phyloP scores from a whole-genome alignment of 2,797 vertebrate genomes.

The Otolemur crassicaudatus region DNA sequence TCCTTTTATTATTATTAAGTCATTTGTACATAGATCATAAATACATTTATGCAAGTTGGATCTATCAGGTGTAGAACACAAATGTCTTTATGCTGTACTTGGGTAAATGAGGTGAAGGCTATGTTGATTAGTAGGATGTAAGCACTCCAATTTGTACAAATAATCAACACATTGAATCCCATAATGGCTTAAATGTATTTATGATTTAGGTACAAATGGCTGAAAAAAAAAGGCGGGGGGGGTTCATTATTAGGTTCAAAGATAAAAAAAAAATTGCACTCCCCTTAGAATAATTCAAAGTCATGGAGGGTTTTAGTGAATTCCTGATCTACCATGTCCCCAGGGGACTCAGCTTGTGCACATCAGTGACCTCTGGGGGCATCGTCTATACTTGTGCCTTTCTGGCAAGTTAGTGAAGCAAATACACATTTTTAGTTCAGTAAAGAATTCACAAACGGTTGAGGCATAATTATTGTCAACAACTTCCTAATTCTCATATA shows the following conservation, averaged over 20 bases:
- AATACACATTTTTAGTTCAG: slow-evolving; percentile 50
- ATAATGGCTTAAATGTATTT: too few species aligned
- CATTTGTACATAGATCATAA: too few species aligned
- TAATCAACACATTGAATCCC: too few species aligned
- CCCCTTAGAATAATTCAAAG: slow-evolving; percentile 18
- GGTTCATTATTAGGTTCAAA: neutral
- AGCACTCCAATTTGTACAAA: too few species aligned
- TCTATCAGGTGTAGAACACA: too few species aligned
- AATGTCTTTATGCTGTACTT: too few species aligned
- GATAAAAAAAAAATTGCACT: neutral
- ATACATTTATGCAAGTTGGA: too few species aligned
- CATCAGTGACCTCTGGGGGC: neutral
- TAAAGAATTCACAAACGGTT: slow-evolving; percentile 62
- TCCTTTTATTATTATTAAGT: too few species aligned
- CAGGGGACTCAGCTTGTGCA: neutral
- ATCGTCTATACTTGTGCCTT: neutral
- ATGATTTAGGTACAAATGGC: too few species aligned
- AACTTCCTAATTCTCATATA: slow-evolving; percentile 33
- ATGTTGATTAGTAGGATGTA: too few species aligned
- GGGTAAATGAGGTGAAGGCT: too few species aligned
- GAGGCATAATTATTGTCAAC: slow-evolving; percentile 13
- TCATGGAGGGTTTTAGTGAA: neutral
- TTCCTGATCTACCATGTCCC: neutral
- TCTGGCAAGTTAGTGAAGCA: slow-evolving; percentile 20
- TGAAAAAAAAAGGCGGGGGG: too few species aligned